These are phyloP conservation scores for Melanotaenia trifasciata DNA, from an alignment of 2,797 vertebrate species.

Conservation along the genomic window DNA sequence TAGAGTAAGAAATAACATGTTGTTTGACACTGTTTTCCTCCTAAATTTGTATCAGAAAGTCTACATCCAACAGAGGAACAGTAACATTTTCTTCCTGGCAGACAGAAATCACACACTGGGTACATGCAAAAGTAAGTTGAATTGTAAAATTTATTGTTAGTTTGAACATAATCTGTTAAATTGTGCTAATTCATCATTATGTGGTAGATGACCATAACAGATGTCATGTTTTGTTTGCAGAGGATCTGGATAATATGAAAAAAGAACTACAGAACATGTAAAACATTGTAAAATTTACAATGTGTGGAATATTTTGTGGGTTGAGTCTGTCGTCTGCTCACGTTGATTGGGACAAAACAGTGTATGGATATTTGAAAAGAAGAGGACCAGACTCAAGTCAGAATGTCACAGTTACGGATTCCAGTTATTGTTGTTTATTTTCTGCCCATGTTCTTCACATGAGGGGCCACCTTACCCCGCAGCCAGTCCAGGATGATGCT, in stretches of 20 bases:
- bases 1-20: too few relatives aligned
- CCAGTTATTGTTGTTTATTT: conserved; percentile 84
- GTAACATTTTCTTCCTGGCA: conserved; percentile 92
- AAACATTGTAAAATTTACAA: conserved; percentile 62
- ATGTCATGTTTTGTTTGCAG: conserved; percentile 70
- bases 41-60: conserved; percentile 84
- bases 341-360: conserved; percentile 48
- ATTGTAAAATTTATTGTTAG: not conserved
- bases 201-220: not conserved
- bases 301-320: conserved; percentile 95
- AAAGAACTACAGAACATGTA: conserved; percentile 89
- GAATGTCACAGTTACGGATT: conserved; percentile 69
- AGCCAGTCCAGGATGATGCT: conserved; percentile 87
- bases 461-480: conserved; percentile 88
- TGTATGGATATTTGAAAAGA: conserved; percentile 78
- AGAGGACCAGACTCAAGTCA: conserved; percentile 87
- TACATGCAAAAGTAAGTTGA: conserved; percentile 89
- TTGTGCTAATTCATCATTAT: too few relatives aligned
- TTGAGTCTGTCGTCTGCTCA: conserved; percentile 76
- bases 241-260: conserved; percentile 88
- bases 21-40: too few relatives aligned
- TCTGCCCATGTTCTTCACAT: conserved; percentile 93
- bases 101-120: conserved; percentile 88
- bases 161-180: not conserved
- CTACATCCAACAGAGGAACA: conserved; percentile 93